Conservation (phyloP, 2,888 invertebrate species). For the Leptinotarsa rubiginosa region DNA sequence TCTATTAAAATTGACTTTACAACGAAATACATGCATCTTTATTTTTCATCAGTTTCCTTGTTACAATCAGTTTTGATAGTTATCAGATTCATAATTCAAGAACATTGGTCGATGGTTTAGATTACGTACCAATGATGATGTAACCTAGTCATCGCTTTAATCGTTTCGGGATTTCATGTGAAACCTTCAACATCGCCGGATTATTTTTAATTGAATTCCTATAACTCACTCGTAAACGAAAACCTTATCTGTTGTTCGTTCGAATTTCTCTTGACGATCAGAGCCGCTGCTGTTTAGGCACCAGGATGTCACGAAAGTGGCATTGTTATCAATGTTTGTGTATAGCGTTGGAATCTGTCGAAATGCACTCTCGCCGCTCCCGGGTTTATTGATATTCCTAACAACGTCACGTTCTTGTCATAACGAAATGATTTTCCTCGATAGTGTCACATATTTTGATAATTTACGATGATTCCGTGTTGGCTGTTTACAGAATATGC, state of each 20-base stretch:
- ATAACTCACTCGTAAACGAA: neutral
- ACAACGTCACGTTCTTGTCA: constrained; percentile 14
- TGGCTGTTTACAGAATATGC: constrained; percentile 8
- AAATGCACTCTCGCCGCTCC: neutral
- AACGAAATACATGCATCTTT: too few species aligned
- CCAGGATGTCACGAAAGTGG: constrained; percentile 3
- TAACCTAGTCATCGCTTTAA: too few species aligned
- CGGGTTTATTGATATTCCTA: constrained; percentile 5
- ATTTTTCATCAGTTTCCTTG: too few species aligned
- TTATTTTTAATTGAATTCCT: neutral
- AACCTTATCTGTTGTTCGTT: neutral
- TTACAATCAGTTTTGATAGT: too few species aligned
- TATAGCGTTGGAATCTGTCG: constrained; percentile 12
- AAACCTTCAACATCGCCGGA: neutral
- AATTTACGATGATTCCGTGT: constrained; percentile 13
- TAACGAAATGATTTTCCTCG: constrained; percentile 16
- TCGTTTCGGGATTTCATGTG: neutral
- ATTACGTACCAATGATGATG: too few species aligned
- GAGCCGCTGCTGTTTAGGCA: neutral
- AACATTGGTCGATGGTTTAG: too few species aligned
- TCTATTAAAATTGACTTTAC: too few species aligned
- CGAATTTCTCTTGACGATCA: constrained; percentile 11
- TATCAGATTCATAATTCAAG: too few species aligned
- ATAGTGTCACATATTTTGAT: constrained; percentile 39
- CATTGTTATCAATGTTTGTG: constrained; percentile 14